Percentiles rank a stretch among this genome's conserved stretches.
Evolutionary conservation across 2,797 vertebrate genomes (phyloP).

Genomic region (Pipistrellus pygmaeus): DNA sequence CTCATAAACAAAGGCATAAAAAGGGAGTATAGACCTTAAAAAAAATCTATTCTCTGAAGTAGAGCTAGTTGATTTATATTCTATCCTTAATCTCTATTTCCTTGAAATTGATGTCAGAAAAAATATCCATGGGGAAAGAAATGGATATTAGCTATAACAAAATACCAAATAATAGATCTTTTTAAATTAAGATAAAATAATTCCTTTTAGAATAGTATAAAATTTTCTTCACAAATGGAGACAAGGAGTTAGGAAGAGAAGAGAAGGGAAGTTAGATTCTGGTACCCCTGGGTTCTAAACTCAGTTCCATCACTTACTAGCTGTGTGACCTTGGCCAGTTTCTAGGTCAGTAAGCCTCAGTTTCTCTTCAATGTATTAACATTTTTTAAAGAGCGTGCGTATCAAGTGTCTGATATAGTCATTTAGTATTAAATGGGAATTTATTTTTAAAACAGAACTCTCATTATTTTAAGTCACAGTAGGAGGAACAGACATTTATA

Average conservation of each 20-base stretch:
- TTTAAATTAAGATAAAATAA: slow-evolving; percentile 49
- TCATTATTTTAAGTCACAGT: background rate
- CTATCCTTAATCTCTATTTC: slow-evolving; percentile 60
- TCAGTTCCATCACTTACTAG: background rate
- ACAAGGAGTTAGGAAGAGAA: background rate
- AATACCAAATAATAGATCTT: background rate
- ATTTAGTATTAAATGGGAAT: background rate
- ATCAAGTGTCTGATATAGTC: background rate
- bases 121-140: slow-evolving; percentile 50
- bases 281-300: background rate
- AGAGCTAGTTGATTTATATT: slow-evolving; percentile 56
- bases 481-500: background rate
- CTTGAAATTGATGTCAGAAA: slow-evolving; percentile 54
- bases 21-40: slow-evolving; percentile 27
- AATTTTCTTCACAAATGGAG: background rate
- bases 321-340: background rate
- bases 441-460: background rate
- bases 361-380: background rate
- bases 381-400: background rate
- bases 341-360: background rate
- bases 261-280: background rate
- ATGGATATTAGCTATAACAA: background rate
- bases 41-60: background rate
- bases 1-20: slow-evolving; percentile 67
- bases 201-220: slow-evolving; percentile 35